Base-by-base conservation (phyloP, 2,888 invertebrate species). In the Koerneria pararmatus region DNA sequence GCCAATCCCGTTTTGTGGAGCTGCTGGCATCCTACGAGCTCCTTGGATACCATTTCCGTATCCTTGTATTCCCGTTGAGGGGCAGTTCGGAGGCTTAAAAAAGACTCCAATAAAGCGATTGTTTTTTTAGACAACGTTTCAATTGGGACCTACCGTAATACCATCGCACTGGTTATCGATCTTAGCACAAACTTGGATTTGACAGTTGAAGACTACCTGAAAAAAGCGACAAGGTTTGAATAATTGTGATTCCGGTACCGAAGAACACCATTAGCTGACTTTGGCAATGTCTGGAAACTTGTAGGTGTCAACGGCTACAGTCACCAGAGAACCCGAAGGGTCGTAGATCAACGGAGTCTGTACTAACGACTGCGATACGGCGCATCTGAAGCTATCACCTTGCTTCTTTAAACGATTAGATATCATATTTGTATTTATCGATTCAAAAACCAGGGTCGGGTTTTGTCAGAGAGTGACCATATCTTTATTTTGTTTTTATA, bases 201-300 rank as follows among this genome's bases (percentile, higher is more conserved):
- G 51, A 31, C 62, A 62, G 5, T 49, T 51, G 62, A 62, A 62
- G 24, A 62, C 62, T 1, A 62, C 62, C 62, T 62, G 19, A 24
- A 59, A 22, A 27, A 8, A n/a, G 29, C 5, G 31, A 4, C 6
- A 6, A 51, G 29, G 5, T 11, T 8, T 29, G 32, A 15, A 56
- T 56, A 6, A 1, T 11, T 19, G 41, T 37, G 8, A 41, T 41
- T 41, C 46, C 46, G 11, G 11, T 11, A 41, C 11, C 11, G 46
- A 15, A 15, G 46, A 46, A 46, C 19, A 15, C 19, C 19, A 0
- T 29, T 8, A 2, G 27, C 32, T 1, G 15, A 64, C 64, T 56
- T 56, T 64, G 54, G 46, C 46, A 4, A 56, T 37, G 27, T 64
- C 64, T 54, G 64, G 64, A 15, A 64, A 64, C 46, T 64, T 64